phyloP scores from a whole-genome alignment of 2,797 vertebrate species.

The Phoxinus dragarum region DNA sequence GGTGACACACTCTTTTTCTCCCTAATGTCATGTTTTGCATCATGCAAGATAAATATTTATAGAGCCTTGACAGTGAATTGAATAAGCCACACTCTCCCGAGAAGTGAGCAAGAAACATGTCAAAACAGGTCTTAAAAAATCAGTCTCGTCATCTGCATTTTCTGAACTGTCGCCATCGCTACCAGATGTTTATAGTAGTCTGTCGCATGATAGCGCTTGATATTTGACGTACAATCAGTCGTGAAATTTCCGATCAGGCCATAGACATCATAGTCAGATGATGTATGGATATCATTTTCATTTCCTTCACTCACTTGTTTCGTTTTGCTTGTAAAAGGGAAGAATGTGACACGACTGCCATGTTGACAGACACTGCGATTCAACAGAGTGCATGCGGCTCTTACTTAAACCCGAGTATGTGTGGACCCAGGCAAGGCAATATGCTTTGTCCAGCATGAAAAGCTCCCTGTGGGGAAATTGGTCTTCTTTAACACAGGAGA shows the following conservation, averaged over 20 bases:
- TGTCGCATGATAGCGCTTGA: slow-evolving; percentile 16
- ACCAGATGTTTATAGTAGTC: slow-evolving; percentile 36
- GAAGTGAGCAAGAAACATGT: slow-evolving; percentile 52
- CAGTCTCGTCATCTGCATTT: slow-evolving; percentile 38
- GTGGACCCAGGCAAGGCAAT: slow-evolving; percentile 45
- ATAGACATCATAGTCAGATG: neutral
- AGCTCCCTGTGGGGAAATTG: slow-evolving; percentile 68
- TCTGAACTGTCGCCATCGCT: slow-evolving; percentile 39
- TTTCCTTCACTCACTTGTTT: neutral
- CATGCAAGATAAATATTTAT: slow-evolving; percentile 66
- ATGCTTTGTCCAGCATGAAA: slow-evolving; percentile 55
- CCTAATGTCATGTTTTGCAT: slow-evolving; percentile 66
- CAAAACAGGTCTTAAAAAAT: slow-evolving; percentile 53
- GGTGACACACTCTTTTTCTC: slow-evolving; percentile 59
- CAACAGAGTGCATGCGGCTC: slow-evolving; percentile 17
- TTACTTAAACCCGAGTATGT: slow-evolving; percentile 39
- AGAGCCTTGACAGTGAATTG: slow-evolving; percentile 63
- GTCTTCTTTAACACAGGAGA: slow-evolving; percentile 67
- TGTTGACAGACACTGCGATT: slow-evolving; percentile 19
- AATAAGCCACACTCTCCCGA: slow-evolving; percentile 58
- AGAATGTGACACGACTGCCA: slow-evolving; percentile 3
- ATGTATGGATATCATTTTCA: slow-evolving; percentile 6
- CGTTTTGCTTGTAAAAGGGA: neutral
- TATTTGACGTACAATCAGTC: slow-evolving; percentile 33
- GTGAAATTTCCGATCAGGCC: slow-evolving; percentile 19